phyloP scores from a whole-genome alignment of 2,888 invertebrate species.

The Pristionchus mayeri region DNA sequence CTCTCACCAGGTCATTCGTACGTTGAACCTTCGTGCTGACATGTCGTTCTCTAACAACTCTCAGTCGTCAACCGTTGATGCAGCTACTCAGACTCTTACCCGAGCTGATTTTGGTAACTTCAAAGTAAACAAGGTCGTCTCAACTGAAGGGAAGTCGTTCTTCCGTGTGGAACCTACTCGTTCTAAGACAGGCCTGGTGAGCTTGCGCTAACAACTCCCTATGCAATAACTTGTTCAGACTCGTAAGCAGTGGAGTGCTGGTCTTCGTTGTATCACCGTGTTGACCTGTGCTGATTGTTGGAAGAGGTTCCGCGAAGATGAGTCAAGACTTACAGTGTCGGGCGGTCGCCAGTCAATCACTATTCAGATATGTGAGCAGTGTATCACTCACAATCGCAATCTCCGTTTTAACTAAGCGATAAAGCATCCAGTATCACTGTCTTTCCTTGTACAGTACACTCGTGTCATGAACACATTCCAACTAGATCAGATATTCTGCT shows the following conservation, averaged over 20 bases:
- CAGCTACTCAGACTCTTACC: too few relatives aligned
- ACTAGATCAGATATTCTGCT: background rate
- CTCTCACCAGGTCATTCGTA: too few relatives aligned
- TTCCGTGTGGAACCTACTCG: too few relatives aligned
- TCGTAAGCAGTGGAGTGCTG: background rate
- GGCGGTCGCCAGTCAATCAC: background rate
- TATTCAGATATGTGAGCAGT: background rate
- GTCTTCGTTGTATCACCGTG: background rate
- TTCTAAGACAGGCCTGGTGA: too few relatives aligned
- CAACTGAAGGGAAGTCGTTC: too few relatives aligned
- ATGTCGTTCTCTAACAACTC: too few relatives aligned
- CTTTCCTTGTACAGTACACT: background rate
- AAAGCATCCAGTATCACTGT: background rate
- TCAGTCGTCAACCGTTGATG: too few relatives aligned
- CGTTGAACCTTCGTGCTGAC: too few relatives aligned
- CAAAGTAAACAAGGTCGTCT: too few relatives aligned
- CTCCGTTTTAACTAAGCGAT: background rate
- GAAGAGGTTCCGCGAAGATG: background rate
- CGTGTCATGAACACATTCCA: background rate
- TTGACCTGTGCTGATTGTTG: background rate
- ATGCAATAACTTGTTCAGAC: too few relatives aligned
- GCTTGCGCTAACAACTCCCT: too few relatives aligned
- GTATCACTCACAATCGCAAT: background rate
- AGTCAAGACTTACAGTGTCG: background rate
- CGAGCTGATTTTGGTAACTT: too few relatives aligned